Conservation (phyloP, 2,797 vertebrate genomes). For the Oreochromis mossambicus region DNA sequence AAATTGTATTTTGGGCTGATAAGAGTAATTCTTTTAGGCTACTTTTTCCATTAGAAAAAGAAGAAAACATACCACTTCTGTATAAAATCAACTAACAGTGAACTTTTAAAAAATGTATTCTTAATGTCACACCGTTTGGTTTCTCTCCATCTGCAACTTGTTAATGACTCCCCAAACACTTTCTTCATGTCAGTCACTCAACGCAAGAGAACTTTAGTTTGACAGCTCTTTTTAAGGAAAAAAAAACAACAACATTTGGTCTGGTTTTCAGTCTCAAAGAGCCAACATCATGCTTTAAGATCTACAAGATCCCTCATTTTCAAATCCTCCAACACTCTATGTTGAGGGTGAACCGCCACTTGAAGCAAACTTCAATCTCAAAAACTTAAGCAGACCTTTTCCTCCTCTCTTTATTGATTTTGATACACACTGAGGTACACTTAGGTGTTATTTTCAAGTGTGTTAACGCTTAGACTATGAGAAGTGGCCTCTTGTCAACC, state of each 20-base stretch:
- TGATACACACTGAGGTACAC: constrained; percentile 35
- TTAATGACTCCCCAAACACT: not conserved
- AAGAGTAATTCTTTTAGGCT: not conserved
- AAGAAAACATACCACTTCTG: not conserved
- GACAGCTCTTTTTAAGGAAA: not conserved
- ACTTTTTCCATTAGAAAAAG: not conserved
- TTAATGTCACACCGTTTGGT: not conserved
- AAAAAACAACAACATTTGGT: not conserved
- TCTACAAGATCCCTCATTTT: constrained; percentile 11
- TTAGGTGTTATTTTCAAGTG: constrained; percentile 62
- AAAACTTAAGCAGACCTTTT: constrained; percentile 27
- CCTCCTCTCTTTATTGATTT: constrained; percentile 27
- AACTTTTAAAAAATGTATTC: not conserved
- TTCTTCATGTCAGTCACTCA: not conserved
- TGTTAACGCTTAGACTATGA: constrained; percentile 43
- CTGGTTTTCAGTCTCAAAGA: not conserved
- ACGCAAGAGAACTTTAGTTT: not conserved
- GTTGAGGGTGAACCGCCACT: constrained; percentile 44
- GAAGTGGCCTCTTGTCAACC: constrained; percentile 69
- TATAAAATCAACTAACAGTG: not conserved
- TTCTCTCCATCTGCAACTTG: not conserved
- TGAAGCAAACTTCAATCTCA: constrained; percentile 38
- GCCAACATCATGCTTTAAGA: not conserved
- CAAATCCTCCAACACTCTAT: constrained; percentile 36
- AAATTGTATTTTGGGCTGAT: constrained; percentile 27